Base-by-base conservation (phyloP, 2,888 invertebrate genomes). In the Stomorhina lunata region DNA sequence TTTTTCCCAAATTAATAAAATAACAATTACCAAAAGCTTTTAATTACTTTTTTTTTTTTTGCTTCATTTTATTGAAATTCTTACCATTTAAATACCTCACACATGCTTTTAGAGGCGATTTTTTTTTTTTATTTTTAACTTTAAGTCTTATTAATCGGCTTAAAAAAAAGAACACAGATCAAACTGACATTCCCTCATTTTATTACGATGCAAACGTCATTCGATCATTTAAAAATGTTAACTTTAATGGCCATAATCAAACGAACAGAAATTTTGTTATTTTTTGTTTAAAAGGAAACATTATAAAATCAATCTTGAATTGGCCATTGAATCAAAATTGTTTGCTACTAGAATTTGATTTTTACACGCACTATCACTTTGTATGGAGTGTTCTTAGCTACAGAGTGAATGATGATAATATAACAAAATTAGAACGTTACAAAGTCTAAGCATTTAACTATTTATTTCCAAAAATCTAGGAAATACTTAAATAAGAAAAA, bases 41-140 rank as follows among this genome's bases (percentile, higher is more conserved):
- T 79, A 80, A 84, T 80, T 86, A 69, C 77, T 84, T 83, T 81
- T 83, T 43, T 55, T 63, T 20, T 10, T 48, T 20, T 2, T 20
- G 15, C 0, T 48, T 22, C 22, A 9, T 10, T 4, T n/a, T 4
- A 0, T 27, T 45, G 32, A 32, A 65, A 45, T 59, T 45, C 10
- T 48, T 45, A 17, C 0, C 3, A 50, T 48, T n/a, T 0, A 66
- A 10, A 20, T 12, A 32, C 10, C 50, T 27, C 34, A 50, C 22
- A 25, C 10, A 55, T 55, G 29, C 15, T 15, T 17, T 55, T 55
- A 17, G 0, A 4, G 15, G 5, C 20, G 22, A 4, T n/a, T 32
- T 32, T 65, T 83, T 84, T 78, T 81, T 32, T 48, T 68, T 12
- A 32, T 29, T 37, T 43, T 50, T 29, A 61, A 50, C 15, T 40